Base-by-base conservation (phyloP, 2,797 vertebrate species). In the Spizella passerina region DNA sequence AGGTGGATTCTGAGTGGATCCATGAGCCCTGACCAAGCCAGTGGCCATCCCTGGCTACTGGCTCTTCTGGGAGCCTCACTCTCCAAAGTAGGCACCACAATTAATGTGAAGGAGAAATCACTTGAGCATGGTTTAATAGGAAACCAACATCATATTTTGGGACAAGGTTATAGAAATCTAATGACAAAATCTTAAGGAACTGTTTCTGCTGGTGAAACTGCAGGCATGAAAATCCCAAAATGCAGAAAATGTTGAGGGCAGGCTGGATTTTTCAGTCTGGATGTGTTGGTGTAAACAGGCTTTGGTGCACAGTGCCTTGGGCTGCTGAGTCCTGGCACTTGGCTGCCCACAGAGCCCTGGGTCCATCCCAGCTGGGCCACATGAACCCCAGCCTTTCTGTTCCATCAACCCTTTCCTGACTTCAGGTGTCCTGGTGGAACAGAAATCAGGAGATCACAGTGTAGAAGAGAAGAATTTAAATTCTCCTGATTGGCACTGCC, bases 301-400 rank as follows among this genome's bases (percentile, higher is more conserved):
- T 90, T 65, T 77, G 57, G 30, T 64, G n/a, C 46, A 27, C 26
- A 5, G 53, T 9, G 49, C 70, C 43, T n/a, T 30, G 43, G 11
- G 24, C 44, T 65, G 30, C 80, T 41, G 65, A 80, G 61, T 60
- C 1, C 0, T 3, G 14, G 38, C 52, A 32, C 27, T 71, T 29
- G 2, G 29, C 47, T 86, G 61, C 83, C 69, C 61, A 16, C 3
- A 3, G 12, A 49, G 36, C 39, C 39, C 56, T 0, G 0, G 26
- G 4, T 64, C 60, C 18, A 9, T 65, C 64, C 78, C 44, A 14
- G n/a, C 24, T 50, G 87, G 44, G 60, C 41, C 56, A 43, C 3
- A 6, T 5, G 23, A 68, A 41, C 52, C 15, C 77, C 30, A 32
- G 85, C 53, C 52, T 52, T 88, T 34, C 90, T 80, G n/a, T 32